phyloP scores from a whole-genome alignment of 2,797 vertebrate species.

The Sebastes variabilis region DNA sequence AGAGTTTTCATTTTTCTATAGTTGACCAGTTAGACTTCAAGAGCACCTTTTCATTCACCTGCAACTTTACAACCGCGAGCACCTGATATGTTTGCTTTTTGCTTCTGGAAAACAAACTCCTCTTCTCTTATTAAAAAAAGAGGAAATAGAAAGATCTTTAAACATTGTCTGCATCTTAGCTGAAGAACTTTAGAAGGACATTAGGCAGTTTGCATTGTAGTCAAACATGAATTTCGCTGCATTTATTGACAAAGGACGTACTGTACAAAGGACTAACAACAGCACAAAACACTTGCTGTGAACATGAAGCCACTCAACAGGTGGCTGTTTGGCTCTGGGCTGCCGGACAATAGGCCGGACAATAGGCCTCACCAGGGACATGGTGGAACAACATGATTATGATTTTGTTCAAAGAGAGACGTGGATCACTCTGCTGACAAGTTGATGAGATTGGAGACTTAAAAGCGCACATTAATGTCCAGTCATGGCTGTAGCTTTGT shows the following conservation, averaged over 20 bases:
- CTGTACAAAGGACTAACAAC: neutral
- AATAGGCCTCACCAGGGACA: neutral
- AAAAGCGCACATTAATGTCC: neutral
- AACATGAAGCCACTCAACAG: neutral
- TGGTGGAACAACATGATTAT: neutral
- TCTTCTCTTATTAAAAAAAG: neutral
- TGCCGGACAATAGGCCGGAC: neutral
- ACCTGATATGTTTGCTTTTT: neutral
- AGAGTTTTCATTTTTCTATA: neutral
- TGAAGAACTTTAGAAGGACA: neutral
- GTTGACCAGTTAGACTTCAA: neutral
- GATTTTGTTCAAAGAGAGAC: neutral
- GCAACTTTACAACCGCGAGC: neutral
- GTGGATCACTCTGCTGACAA: slow-evolving; percentile 22
- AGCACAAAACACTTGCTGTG: neutral
- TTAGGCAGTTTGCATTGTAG: neutral
- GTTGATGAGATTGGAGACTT: slow-evolving; percentile 30
- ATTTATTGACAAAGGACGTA: neutral
- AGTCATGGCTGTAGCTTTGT: neutral
- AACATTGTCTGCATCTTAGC: neutral
- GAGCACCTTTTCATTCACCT: neutral
- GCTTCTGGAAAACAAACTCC: neutral
- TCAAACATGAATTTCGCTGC: neutral
- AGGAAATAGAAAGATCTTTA: neutral
- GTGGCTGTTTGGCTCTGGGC: neutral